These are phyloP conservation scores for Megalonaias nervosa DNA, from an alignment of 1,140 invertebrate species.

Conservation along the genomic window DNA sequence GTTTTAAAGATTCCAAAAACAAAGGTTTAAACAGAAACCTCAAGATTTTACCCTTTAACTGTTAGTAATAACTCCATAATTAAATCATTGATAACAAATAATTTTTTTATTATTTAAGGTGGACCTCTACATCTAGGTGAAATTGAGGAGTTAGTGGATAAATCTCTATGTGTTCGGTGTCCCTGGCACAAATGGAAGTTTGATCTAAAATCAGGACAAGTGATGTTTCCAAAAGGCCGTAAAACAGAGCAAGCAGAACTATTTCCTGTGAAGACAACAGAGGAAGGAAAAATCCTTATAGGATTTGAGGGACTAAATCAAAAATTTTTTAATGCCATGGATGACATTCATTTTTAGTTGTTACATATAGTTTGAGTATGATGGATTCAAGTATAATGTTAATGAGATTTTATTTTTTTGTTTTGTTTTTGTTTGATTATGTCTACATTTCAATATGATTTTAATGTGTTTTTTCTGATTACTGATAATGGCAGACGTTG, in stretches of 20 bases:
- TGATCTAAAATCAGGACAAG: slow-evolving; percentile 46
- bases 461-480: too few relatives aligned
- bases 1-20: too few relatives aligned
- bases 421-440: too few relatives aligned
- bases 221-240: slow-evolving; percentile 32
- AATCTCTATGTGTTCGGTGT: slow-evolving; percentile 55
- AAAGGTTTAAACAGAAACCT: too few relatives aligned
- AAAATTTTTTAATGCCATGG: slow-evolving; percentile 12
- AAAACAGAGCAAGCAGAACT: slow-evolving; percentile 23
- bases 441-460: too few relatives aligned
- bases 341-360: slow-evolving; percentile 21
- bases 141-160: slow-evolving; percentile 56
- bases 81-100: not conserved
- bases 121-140: slow-evolving; percentile 65
- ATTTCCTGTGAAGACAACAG: slow-evolving; percentile 42
- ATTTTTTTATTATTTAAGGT: slow-evolving; percentile 36
- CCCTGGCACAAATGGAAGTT: slow-evolving; percentile 64
- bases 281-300: slow-evolving; percentile 39
- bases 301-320: slow-evolving; percentile 38
- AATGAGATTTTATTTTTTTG: too few relatives aligned
- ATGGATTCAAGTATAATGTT: too few relatives aligned
- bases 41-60: too few relatives aligned
- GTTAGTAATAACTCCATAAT: not conserved
- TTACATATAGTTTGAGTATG: not conserved
- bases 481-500: too few relatives aligned